A percentile compares a stretch with the other conserved stretches of the same genome.
These are phyloP conservation scores for Pristionchus fissidentatus DNA, from an alignment of 2,888 invertebrate species.

Conservation along the genomic window DNA sequence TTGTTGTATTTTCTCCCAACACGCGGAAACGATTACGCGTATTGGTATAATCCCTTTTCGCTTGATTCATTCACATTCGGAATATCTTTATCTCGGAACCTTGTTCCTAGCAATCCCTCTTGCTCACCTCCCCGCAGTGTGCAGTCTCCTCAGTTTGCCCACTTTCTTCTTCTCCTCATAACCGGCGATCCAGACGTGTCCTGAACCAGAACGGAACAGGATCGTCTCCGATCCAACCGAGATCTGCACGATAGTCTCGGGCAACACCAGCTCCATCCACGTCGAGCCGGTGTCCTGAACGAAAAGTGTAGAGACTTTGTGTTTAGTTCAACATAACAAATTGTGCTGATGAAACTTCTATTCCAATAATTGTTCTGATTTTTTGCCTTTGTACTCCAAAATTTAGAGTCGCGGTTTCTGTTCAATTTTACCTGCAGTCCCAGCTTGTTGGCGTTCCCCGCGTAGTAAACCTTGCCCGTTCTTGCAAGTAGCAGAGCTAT, in stretches of 20 bases:
- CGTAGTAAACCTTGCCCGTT: slow-evolving; percentile 90
- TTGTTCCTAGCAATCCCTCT: neutral
- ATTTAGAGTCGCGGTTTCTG: neutral
- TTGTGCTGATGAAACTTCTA: neutral
- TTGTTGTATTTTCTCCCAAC: neutral
- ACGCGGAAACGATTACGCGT: neutral
- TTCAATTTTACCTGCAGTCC: slow-evolving; percentile 61
- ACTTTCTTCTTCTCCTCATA: slow-evolving; percentile 59
- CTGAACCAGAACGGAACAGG: slow-evolving; percentile 70
- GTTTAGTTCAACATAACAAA: neutral
- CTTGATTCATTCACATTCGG: too few species aligned
- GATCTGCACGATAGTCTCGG: slow-evolving; percentile 70
- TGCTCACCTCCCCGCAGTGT: slow-evolving; percentile 46
- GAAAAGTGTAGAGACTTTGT: neutral
- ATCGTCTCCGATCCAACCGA: slow-evolving; percentile 63
- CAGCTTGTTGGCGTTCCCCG: slow-evolving; percentile 89
- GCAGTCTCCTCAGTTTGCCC: slow-evolving; percentile 55
- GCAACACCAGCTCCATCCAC: slow-evolving; percentile 70
- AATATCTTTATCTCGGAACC: neutral
- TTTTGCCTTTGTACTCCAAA: neutral
- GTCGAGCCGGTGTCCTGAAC: slow-evolving; percentile 63
- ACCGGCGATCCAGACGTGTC: slow-evolving; percentile 71
- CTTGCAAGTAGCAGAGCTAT: slow-evolving; percentile 92
- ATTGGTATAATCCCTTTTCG: neutral
- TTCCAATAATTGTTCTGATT: neutral